A percentile compares a stretch with the other conserved stretches of the same genome.
phyloP scores from a whole-genome alignment of 1,140 invertebrate species.

The Ridgeia piscesae region DNA sequence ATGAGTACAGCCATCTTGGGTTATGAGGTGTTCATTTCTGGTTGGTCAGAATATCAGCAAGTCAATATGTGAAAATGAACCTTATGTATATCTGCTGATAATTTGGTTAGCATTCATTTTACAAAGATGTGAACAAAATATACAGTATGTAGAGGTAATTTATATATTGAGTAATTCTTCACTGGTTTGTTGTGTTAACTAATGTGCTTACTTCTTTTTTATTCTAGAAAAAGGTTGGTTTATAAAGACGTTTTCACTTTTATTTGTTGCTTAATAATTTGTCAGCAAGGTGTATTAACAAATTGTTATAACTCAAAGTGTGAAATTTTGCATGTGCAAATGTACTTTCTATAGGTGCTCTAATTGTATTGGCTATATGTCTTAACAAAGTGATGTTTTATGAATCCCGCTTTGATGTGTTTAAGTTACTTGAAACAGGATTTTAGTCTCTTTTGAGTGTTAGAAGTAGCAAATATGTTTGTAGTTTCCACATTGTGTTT shows the following conservation, averaged over 20 bases:
- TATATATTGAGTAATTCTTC: too few relatives aligned
- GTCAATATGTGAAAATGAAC: too few relatives aligned
- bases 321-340: background rate
- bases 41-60: too few relatives aligned
- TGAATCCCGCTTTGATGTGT: background rate
- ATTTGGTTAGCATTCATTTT: background rate
- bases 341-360: background rate
- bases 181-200: background rate
- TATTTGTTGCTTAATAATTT: background rate
- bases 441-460: background rate
- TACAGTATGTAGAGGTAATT: background rate
- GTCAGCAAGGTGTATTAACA: too few relatives aligned
- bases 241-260: background rate
- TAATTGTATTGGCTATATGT: background rate
- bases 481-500: background rate
- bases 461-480: background rate
- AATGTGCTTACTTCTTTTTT: background rate
- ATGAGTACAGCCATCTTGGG: too few relatives aligned
- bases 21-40: too few relatives aligned
- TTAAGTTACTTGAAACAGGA: background rate
- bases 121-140: background rate
- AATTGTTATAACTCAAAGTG: too few relatives aligned
- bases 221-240: background rate
- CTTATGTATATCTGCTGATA: too few relatives aligned
- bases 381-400: background rate